Evolutionary conservation across 2,888 invertebrate species (phyloP).

Genomic region (Neoaliturus tenellus): DNA sequence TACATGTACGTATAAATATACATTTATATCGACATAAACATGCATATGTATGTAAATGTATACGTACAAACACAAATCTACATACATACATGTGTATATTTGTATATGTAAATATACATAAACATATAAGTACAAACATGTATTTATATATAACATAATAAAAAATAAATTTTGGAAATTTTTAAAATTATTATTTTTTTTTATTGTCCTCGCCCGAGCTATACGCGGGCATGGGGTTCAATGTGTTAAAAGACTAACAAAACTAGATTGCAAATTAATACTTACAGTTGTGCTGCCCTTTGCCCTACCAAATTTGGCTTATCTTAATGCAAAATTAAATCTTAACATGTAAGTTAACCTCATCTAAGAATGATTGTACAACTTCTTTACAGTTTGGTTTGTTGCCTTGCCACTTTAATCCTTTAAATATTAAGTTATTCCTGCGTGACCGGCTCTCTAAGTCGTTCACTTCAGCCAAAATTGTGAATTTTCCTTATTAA

Average conservation of each 20-base stretch:
- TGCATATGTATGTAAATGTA: too few relatives aligned
- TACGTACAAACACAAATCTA: too few relatives aligned
- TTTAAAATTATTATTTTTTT: too few relatives aligned
- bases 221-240: too few relatives aligned
- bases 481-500: background rate
- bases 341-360: background rate
- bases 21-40: too few relatives aligned
- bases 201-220: too few relatives aligned
- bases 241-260: background rate
- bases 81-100: too few relatives aligned
- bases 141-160: too few relatives aligned
- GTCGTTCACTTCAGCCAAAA: background rate
- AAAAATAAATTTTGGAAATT: too few relatives aligned
- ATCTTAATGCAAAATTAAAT: background rate
- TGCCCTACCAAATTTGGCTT: background rate
- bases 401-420: background rate
- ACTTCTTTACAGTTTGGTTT: background rate
- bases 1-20: too few relatives aligned
- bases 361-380: background rate
- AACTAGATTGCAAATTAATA: background rate
- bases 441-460: background rate
- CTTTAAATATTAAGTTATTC: background rate
- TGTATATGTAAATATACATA: too few relatives aligned
- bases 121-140: too few relatives aligned
- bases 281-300: background rate